Percentiles rank a stretch among this genome's conserved stretches.
Conservation (phyloP, 2,797 vertebrate genomes). For the Sebastes reedi region DNA sequence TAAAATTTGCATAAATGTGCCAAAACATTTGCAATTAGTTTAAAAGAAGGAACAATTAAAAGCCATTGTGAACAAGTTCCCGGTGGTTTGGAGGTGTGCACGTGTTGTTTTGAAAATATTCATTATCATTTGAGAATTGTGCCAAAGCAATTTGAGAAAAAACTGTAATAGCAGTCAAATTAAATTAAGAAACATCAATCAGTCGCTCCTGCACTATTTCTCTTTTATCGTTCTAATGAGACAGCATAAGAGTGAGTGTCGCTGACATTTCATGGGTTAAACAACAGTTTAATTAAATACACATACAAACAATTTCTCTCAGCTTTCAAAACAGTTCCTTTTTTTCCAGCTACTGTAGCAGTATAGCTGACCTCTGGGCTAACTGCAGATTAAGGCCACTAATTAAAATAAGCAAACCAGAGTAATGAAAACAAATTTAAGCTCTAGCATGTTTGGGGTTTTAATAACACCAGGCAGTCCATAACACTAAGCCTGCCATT, state of each 20-base stretch:
- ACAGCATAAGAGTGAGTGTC: conserved; percentile 59
- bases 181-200: conserved; percentile 49
- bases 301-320: conserved; percentile 72
- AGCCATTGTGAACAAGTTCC: background rate
- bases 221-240: conserved; percentile 53
- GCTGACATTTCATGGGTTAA: conserved; percentile 79
- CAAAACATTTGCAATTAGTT: background rate
- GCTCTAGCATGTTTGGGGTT: conserved; percentile 69
- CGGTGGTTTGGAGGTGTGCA: background rate
- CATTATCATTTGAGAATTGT: background rate
- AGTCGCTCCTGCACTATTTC: conserved; percentile 27
- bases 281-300: conserved; percentile 79
- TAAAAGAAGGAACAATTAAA: background rate
- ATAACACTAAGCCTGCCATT: conserved; percentile 62
- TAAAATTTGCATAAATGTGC: background rate
- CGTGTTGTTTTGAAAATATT: background rate
- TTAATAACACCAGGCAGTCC: conserved; percentile 56
- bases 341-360: conserved; percentile 51
- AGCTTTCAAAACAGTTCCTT: conserved; percentile 75
- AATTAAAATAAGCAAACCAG: conserved; percentile 84
- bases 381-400: conserved; percentile 84
- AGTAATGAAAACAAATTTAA: conserved; percentile 79
- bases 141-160: background rate
- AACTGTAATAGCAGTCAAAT: conserved; percentile 28
- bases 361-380: conserved; percentile 81